A percentile compares a stretch with the other conserved stretches of the same genome.
These are phyloP conservation scores for Mastacembelus armatus DNA, from an alignment of 2,797 vertebrate genomes.

Conservation along the genomic window DNA sequence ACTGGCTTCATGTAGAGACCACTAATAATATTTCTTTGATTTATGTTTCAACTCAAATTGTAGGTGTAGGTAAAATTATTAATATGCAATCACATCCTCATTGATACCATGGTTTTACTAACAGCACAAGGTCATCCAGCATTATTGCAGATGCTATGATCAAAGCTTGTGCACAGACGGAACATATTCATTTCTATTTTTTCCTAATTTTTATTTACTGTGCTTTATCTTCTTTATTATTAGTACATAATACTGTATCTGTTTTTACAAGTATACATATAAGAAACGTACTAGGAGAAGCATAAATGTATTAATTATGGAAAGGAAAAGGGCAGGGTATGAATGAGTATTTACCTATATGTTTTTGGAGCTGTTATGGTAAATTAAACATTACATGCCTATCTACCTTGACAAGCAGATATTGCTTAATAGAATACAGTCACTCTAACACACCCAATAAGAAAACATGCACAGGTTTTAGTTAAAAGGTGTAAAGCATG, in stretches of 20 bases:
- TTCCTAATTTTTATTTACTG: not conserved
- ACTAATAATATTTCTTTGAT: not conserved
- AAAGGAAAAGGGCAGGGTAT: not conserved
- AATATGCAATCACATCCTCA: not conserved
- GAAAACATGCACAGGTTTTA: not conserved
- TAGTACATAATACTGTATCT: not conserved
- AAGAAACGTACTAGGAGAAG: no score
- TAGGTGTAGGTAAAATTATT: not conserved
- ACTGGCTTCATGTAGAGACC: not conserved
- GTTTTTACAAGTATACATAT: not conserved
- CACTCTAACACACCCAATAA: not conserved
- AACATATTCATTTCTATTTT: no score
- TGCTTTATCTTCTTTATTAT: not conserved
- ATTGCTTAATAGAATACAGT: not conserved
- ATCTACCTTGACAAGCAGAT: not conserved
- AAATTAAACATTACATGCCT: not conserved
- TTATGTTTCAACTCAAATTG: not conserved
- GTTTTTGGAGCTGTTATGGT: not conserved
- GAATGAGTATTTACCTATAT: not conserved
- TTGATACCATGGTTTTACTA: not conserved
- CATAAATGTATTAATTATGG: no score
- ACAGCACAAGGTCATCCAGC: not conserved
- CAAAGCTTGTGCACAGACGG: no score
- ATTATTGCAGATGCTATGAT: no score
- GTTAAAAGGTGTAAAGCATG: not conserved